Evolutionary conservation across 1,140 invertebrate species (phyloP).

Genomic region (Diprion similis): DNA sequence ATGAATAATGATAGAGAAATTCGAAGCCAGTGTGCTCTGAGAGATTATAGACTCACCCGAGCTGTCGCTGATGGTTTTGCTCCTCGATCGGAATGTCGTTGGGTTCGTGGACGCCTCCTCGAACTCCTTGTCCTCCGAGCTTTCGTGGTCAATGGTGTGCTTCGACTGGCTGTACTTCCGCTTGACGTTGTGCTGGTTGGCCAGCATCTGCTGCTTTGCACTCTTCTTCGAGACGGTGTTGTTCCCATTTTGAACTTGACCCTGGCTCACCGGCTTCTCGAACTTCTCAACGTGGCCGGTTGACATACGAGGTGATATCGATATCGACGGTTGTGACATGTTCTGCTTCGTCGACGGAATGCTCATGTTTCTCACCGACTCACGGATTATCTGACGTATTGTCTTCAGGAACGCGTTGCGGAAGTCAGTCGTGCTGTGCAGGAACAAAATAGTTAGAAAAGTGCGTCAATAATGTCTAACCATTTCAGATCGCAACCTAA

Average conservation of each 20-base stretch:
- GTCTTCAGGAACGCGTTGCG: slow-evolving; percentile 96
- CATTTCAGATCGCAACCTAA: too few species aligned
- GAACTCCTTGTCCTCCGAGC: slow-evolving; percentile 54
- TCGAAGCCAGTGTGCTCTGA: too few species aligned
- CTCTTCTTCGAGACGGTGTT: slow-evolving; percentile 58
- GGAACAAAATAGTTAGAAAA: neutral
- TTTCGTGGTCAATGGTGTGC: slow-evolving; percentile 85
- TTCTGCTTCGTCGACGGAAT: slow-evolving; percentile 81
- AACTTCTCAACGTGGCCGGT: slow-evolving; percentile 56
- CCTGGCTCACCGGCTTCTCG: slow-evolving; percentile 42
- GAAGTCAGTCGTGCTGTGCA: slow-evolving; percentile 87
- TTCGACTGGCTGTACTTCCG: slow-evolving; percentile 88
- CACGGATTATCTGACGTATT: slow-evolving; percentile 94
- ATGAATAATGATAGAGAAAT: too few species aligned
- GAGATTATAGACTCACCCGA: slow-evolving; percentile 64
- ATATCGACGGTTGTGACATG: slow-evolving; percentile 52
- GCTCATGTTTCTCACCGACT: slow-evolving; percentile 94
- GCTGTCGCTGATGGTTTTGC: slow-evolving; percentile 88
- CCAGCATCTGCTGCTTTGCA: slow-evolving; percentile 67
- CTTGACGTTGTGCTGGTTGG: slow-evolving; percentile 75
- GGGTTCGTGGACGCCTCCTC: slow-evolving; percentile 52
- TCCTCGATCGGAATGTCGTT: slow-evolving; percentile 77
- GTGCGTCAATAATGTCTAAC: neutral
- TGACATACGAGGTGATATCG: slow-evolving; percentile 53
- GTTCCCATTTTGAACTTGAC: slow-evolving; percentile 40